Percentiles rank a stretch among this genome's conserved stretches.
phyloP scores from a whole-genome alignment of 2,113 vertebrate genomes.

The Antennarius striatus region DNA sequence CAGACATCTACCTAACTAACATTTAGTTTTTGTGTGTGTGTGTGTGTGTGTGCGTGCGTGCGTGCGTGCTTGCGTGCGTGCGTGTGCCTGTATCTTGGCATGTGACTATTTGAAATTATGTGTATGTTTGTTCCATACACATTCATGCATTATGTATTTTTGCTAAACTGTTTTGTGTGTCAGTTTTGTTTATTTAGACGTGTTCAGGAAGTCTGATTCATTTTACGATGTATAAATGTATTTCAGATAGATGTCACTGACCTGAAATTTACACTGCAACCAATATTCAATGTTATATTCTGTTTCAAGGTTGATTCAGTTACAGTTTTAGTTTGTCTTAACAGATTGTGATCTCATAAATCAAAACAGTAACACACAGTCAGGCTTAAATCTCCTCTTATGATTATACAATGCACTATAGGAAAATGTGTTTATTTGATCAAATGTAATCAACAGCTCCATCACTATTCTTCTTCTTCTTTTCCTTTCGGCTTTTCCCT shows the following conservation, averaged over 20 bases:
- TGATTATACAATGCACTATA: too few relatives aligned
- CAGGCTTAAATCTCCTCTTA: too few relatives aligned
- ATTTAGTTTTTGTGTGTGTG: too few relatives aligned
- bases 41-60: neutral
- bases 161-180: neutral
- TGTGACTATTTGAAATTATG: neutral
- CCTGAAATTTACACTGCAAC: neutral
- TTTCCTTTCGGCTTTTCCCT: too few relatives aligned
- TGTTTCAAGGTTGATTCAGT: neutral
- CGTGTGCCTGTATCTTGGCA: neutral
- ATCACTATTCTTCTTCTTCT: too few relatives aligned
- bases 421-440: too few relatives aligned
- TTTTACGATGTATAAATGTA: neutral
- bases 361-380: too few relatives aligned
- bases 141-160: conserved; percentile 13
- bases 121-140: neutral
- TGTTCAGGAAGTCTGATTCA: too few relatives aligned
- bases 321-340: neutral
- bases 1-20: too few relatives aligned
- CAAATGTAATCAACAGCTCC: too few relatives aligned
- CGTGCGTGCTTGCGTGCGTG: neutral
- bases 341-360: neutral
- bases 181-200: neutral
- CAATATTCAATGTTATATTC: neutral
- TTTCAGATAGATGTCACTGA: neutral